Percentiles rank a stretch among this genome's conserved stretches.
Evolutionary conservation across 2,888 invertebrate species (phyloP).

Genomic region (Spisula subtruncata): DNA sequence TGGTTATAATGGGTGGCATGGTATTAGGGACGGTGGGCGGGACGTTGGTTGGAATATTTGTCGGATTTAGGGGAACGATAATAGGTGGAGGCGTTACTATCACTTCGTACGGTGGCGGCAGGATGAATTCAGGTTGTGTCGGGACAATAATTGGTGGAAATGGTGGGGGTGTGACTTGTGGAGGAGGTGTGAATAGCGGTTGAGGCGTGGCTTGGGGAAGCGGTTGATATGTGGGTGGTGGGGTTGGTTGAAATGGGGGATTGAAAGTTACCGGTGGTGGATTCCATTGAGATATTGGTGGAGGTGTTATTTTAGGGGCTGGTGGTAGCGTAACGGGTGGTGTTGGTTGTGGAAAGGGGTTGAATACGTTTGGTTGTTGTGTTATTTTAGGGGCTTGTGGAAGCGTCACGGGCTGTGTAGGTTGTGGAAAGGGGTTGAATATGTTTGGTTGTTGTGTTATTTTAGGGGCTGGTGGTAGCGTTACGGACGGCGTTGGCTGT

Average conservation of each 20-base stretch:
- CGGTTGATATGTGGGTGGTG: too few species aligned
- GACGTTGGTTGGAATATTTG: constrained; percentile 10
- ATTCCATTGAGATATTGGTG: constrained; percentile 18
- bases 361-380: background rate
- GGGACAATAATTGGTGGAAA: constrained; percentile 8
- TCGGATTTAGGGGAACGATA: background rate
- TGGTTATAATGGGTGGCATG: constrained; percentile 38
- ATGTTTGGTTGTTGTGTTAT: background rate
- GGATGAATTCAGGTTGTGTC: background rate
- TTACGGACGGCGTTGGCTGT: background rate
- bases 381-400: background rate
- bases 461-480: background rate
- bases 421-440: background rate
- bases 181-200: too few species aligned
- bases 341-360: constrained; percentile 22
- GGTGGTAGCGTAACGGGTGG: background rate
- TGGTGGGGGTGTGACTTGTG: too few species aligned
- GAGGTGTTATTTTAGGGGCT: background rate
- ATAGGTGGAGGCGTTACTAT: constrained; percentile 8
- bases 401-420: background rate
- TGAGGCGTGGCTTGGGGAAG: too few species aligned
- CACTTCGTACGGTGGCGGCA: background rate
- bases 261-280: background rate
- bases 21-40: constrained; percentile 23
- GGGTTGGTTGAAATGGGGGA: background rate